Percentiles rank a stretch among this genome's conserved stretches.
These are phyloP conservation scores for Trachelus stipa DNA, from an alignment of 2,888 invertebrate species.

Conservation along the genomic window DNA sequence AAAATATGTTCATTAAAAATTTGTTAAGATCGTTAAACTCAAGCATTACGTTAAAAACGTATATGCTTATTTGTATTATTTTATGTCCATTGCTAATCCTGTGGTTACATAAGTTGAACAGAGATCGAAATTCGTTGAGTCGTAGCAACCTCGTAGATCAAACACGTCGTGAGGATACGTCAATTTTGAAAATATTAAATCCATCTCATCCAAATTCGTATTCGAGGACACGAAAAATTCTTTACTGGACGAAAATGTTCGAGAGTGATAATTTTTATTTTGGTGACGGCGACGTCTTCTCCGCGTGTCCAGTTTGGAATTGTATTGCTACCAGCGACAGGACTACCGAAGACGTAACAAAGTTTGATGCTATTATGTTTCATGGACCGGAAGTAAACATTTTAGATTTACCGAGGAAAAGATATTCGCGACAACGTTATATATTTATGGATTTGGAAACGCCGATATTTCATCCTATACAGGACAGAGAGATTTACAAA, in stretches of 20 bases:
- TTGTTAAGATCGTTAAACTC: too few species aligned
- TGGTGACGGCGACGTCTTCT: conserved; percentile 23
- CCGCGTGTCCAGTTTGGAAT: conserved; percentile 17
- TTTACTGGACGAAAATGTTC: conserved; percentile 26
- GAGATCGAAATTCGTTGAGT: too few species aligned
- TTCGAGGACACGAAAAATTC: conserved; percentile 13
- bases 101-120: too few species aligned
- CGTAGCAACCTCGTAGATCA: too few species aligned
- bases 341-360: background rate
- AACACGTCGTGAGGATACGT: too few species aligned
- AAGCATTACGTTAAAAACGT: too few species aligned
- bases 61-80: too few species aligned
- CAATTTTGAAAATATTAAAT: too few species aligned
- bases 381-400: conserved; percentile 21
- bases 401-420: conserved; percentile 14
- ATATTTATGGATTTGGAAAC: conserved; percentile 23
- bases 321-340: conserved; percentile 23
- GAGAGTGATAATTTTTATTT: conserved; percentile 19
- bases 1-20: too few species aligned
- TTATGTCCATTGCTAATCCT: too few species aligned
- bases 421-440: conserved; percentile 18
- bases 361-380: conserved; percentile 23
- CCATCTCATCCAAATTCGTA: too few species aligned
- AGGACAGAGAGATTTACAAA: conserved; percentile 1
- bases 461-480: conserved; percentile 12